A percentile compares a stretch with the other conserved stretches of the same genome.
Evolutionary conservation across 2,888 invertebrate species (phyloP).

Genomic region (Trichogramma dendrolimi): DNA sequence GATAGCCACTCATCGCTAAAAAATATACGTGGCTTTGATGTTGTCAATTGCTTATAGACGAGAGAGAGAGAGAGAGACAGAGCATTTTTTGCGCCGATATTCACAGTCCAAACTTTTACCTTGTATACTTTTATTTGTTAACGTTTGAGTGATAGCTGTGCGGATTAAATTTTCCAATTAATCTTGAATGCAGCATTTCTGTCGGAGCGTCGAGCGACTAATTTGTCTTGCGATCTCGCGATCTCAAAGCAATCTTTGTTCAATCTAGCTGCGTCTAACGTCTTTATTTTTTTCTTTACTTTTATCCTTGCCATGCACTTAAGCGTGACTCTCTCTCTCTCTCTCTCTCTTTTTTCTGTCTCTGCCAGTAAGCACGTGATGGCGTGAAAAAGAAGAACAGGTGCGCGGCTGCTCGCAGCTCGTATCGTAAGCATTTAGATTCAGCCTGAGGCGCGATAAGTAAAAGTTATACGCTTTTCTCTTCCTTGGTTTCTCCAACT

Average conservation of each 20-base stretch:
- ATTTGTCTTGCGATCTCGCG: background rate
- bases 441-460: constrained; percentile 39
- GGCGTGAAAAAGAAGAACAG: constrained; percentile 26
- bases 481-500: background rate
- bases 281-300: constrained; percentile 2
- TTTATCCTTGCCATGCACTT: constrained; percentile 20
- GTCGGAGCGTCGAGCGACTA: no score
- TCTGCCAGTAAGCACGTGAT: background rate
- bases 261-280: constrained; percentile 25
- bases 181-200: no score
- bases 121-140: no score
- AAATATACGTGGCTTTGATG: no score
- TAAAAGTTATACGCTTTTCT: constrained; percentile 33
- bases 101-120: no score
- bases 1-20: no score
- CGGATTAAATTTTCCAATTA: no score
- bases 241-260: constrained; percentile 27
- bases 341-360: no score
- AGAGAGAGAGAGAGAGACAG: no score
- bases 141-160: no score
- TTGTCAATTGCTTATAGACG: no score
- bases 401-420: constrained; percentile 7
- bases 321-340: background rate
- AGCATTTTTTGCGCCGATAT: no score
- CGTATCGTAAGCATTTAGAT: constrained; percentile 21